Conservation (phyloP, 2,888 invertebrate species). For the Nezara viridula region DNA sequence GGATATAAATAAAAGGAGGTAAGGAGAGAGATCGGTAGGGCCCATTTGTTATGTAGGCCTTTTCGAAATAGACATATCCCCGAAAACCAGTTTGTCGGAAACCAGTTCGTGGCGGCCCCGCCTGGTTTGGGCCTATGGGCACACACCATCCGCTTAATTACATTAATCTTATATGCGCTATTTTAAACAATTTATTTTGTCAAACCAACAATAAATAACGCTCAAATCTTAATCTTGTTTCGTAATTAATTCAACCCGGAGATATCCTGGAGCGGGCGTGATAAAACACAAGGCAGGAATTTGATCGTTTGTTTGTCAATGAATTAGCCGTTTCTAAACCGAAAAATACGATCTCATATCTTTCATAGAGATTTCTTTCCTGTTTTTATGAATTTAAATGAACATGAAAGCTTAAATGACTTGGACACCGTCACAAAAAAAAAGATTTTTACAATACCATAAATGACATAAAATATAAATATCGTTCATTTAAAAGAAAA, state of each 20-base stretch:
- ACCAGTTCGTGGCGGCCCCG: not conserved
- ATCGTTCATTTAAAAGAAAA: too few relatives aligned
- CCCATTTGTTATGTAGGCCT: conserved; percentile 36
- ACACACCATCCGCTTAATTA: conserved; percentile 6
- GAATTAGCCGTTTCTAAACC: not conserved
- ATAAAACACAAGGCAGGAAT: not conserved
- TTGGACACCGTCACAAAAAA: too few relatives aligned
- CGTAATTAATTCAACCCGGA: not conserved
- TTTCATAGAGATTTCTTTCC: not conserved
- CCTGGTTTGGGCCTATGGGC: not conserved
- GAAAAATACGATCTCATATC: not conserved
- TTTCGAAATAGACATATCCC: conserved; percentile 42
- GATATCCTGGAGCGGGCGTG: not conserved
- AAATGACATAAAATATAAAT: too few relatives aligned
- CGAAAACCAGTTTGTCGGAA: conserved; percentile 33
- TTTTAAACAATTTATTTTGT: conserved; percentile 12
- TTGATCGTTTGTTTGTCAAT: not conserved
- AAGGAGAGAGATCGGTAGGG: not conserved
- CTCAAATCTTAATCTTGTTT: not conserved
- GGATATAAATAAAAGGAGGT: conserved; percentile 4
- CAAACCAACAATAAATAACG: not conserved
- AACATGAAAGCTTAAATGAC: not conserved
- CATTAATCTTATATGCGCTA: conserved; percentile 17
- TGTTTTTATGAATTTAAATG: not conserved
- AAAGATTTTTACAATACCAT: too few relatives aligned